These are phyloP conservation scores for Lerema accius DNA, from an alignment of 1,140 invertebrate species.

Conservation along the genomic window DNA sequence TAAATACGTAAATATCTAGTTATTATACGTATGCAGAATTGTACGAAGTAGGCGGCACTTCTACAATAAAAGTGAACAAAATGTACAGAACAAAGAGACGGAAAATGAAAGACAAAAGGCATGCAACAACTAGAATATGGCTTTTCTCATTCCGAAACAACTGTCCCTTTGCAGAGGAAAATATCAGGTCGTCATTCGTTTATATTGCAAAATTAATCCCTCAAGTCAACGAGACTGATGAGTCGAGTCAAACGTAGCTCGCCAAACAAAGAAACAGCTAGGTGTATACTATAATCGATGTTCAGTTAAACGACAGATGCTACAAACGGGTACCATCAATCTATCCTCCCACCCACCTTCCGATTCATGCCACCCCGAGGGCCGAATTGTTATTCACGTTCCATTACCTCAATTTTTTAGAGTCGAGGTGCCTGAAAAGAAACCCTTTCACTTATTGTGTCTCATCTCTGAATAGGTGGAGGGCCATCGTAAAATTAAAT, in stretches of 20 bases:
- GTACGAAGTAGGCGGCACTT: too few relatives aligned
- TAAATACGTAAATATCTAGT: too few relatives aligned
- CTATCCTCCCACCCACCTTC: slow-evolving; percentile 61
- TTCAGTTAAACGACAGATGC: slow-evolving; percentile 79
- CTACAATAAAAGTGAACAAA: too few relatives aligned
- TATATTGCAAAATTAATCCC: slow-evolving; percentile 66
- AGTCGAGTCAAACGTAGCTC: slow-evolving; percentile 64
- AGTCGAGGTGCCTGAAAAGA: slow-evolving; percentile 76
- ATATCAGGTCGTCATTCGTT: slow-evolving; percentile 64
- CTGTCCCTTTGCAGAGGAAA: slow-evolving; percentile 39
- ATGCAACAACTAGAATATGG: slow-evolving; percentile 40
- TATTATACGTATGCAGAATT: too few relatives aligned
- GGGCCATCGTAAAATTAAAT: slow-evolving; percentile 70
- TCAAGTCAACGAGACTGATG: slow-evolving; percentile 54
- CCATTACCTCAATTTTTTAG: slow-evolving; percentile 82
- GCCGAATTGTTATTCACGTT: slow-evolving; percentile 81
- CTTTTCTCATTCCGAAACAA: slow-evolving; percentile 43
- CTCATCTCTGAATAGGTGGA: slow-evolving; percentile 69
- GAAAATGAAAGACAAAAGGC: slow-evolving; percentile 28
- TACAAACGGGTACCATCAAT: slow-evolving; percentile 79
- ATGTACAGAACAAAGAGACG: neutral
- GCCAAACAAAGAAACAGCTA: slow-evolving; percentile 73
- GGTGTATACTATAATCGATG: slow-evolving; percentile 77
- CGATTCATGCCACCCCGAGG: slow-evolving; percentile 51
- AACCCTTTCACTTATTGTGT: slow-evolving; percentile 80